These are phyloP conservation scores for Trichomycterus rosablanca DNA, from an alignment of 2,113 vertebrate species.

Conservation along the genomic window DNA sequence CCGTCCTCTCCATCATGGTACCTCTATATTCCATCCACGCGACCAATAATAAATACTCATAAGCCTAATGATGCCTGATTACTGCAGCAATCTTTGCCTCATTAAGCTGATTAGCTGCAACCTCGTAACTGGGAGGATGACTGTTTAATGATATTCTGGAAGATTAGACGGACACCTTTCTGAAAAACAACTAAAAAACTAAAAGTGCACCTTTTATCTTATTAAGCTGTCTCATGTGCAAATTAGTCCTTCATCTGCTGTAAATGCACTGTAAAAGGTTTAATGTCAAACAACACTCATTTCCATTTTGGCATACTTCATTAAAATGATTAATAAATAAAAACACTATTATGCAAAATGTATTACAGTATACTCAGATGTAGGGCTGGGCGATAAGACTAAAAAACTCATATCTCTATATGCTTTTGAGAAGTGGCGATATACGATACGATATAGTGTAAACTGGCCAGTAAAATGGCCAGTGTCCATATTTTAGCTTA, in stretches of 20 bases:
- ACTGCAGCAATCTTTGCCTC: conserved; percentile 77
- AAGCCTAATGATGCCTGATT: conserved; percentile 79
- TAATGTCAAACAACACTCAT: too few relatives aligned
- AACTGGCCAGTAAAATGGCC: too few relatives aligned
- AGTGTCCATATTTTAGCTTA: too few relatives aligned
- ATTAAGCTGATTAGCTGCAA: conserved; percentile 77
- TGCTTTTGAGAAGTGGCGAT: too few relatives aligned
- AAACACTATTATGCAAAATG: not conserved
- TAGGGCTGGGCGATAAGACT: too few relatives aligned
- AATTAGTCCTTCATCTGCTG: conserved; percentile 8
- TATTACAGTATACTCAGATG: too few relatives aligned
- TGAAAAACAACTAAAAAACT: conserved; percentile 32
- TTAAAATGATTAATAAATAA: too few relatives aligned
- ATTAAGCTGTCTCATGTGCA: conserved; percentile 23
- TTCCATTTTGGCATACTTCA: too few relatives aligned
- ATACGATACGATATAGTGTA: too few relatives aligned
- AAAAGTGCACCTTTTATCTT: conserved; percentile 35
- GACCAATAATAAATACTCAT: conserved; percentile 79
- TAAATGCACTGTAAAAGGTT: too few relatives aligned
- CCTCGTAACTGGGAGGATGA: conserved; percentile 62
- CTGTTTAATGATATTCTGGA: conserved; percentile 62
- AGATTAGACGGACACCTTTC: conserved; percentile 45
- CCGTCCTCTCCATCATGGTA: conserved; percentile 62
- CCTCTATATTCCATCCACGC: conserved; percentile 69
- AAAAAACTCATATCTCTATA: too few relatives aligned